Base-by-base conservation (phyloP, 2,113 vertebrate genomes). In the Nycticebus coucang region DNA sequence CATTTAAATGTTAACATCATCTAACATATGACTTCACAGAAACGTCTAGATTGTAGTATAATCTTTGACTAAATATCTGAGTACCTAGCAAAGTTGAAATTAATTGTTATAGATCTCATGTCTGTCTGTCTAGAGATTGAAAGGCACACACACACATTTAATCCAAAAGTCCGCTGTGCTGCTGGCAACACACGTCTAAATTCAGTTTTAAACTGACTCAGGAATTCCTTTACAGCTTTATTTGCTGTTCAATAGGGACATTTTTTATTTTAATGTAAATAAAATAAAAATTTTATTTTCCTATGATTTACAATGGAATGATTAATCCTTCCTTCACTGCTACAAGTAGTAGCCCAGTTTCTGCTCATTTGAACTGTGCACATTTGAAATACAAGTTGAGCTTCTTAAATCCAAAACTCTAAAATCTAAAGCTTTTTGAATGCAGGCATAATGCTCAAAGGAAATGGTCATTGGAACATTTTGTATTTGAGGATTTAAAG, bases 181-280 rank as follows among this genome's bases (percentile, higher is more conserved):
- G 1, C 66, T 92, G 4, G 53, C 89, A 94, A 77, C 41, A 64
- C 13, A 92, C 80, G 11, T 75, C 62, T 59, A 95, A 91, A 91
- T 91, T 59, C 62, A 89, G 50, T 94, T 94, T 89, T 81, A 80
- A 74, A 83, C 18, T 62, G 68, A n/a, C n/a, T 57, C 71, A 89
- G 85, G 24, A 88, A 87, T 79, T 53, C 12, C 72, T 11, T 69
- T 80, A 75, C 10, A 26, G 14, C 18, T 77, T 59, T 41, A 37
- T 85, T 57, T 85, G 74, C 24, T 62, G 57, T 74, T 74, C 59
- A 77, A 28, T 41, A 41, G 37, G 7, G 60, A 74, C 15, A 85
- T 88, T 92, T 85, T 60, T 7, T 24, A n/a, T 74, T 68, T 96
- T 17, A 88, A 28, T 83, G 2, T 50, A 50, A 50, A 50, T 50